Evolutionary conservation across 2,113 vertebrate species (phyloP), one percentile per base, ranked within the genome.

Genomic region (Nothobranchius furzeri): DNA sequence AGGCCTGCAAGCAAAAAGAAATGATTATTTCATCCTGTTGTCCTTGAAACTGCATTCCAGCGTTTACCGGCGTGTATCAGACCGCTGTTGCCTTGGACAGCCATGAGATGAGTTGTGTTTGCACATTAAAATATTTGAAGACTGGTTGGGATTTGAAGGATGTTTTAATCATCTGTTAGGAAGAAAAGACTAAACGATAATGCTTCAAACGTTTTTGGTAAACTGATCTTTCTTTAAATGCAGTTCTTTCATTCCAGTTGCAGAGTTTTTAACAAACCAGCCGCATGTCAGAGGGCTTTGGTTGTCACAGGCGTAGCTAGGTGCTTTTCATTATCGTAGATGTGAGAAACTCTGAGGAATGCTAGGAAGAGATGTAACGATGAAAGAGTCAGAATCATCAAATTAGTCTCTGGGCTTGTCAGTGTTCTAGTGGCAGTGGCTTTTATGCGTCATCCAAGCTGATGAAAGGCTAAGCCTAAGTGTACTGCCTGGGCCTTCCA

Each of bases 201-300:
- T 20, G 20, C 20, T 20, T 20, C 20, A 20, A 20, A 20, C 40
- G 45, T 12, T 61, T 54, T 64, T 8, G 15, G 3, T 50, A 67
- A 76, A 71, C 62, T 24, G 30, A 37, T 42, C 13, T 53, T 12
- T 20, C 48, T 30, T 48, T 64, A 70, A 70, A n/a, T 24, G 25
- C 12, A 15, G 20, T 42, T 68, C 60, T 43, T 9, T 20, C 17
- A 60, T 24, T 40, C 9, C 51, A 65, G 36, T 70, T 45, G 17
- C 14, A 66, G 45, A 47, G 24, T 43, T 35, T 51, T 61, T n/a
- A 76, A 9, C 10, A 6, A 30, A 52, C 15, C 1, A 56, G 14
- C n/a, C 54, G 37, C 9, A 8, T 30, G 10, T 25, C 1, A 25
- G 51, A 11, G 25, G 20, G 14, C 14, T 37, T n/a, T 56, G 54